phyloP scores from a whole-genome alignment of 35 echinoderm and acorn worm species.

The Diadema setosum region DNA sequence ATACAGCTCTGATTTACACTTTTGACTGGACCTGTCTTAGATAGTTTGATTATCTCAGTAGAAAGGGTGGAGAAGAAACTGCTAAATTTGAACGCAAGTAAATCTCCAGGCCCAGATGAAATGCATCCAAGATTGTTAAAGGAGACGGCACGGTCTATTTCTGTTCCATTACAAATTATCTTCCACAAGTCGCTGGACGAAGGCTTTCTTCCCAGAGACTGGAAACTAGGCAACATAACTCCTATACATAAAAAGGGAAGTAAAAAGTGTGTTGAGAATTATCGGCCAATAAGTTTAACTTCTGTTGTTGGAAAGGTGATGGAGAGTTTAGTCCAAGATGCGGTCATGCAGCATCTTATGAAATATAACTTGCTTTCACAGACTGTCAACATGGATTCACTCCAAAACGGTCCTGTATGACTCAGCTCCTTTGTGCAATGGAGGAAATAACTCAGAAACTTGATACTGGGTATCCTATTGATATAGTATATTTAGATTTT shows the following conservation, averaged over 20 bases:
- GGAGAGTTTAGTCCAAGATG: too few species aligned
- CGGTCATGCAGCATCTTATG: too few species aligned
- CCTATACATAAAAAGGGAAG: conserved; percentile 21
- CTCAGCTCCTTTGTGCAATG: too few species aligned
- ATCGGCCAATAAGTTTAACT: conserved; percentile 25
- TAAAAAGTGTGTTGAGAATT: not conserved
- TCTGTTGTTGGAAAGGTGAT: not conserved
- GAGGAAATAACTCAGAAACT: too few species aligned
- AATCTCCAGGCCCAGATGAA: not conserved
- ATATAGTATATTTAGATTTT: too few species aligned
- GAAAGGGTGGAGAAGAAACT: not conserved
- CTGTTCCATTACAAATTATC: not conserved
- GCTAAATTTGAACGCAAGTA: not conserved
- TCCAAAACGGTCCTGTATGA: too few species aligned
- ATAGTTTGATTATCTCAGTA: not conserved
- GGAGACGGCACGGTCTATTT: not conserved
- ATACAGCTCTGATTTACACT: too few species aligned
- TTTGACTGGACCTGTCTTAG: not conserved
- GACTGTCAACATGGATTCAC: too few species aligned
- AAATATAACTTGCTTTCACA: too few species aligned
- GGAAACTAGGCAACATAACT: not conserved
- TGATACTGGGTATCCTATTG: too few species aligned
- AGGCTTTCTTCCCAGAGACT: not conserved
- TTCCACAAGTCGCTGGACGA: not conserved
- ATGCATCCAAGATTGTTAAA: not conserved